Evolutionary conservation across 2,797 vertebrate species (phyloP), one percentile per base, ranked within the genome.

Genomic region (Parauchenoglanis ngamensis): DNA sequence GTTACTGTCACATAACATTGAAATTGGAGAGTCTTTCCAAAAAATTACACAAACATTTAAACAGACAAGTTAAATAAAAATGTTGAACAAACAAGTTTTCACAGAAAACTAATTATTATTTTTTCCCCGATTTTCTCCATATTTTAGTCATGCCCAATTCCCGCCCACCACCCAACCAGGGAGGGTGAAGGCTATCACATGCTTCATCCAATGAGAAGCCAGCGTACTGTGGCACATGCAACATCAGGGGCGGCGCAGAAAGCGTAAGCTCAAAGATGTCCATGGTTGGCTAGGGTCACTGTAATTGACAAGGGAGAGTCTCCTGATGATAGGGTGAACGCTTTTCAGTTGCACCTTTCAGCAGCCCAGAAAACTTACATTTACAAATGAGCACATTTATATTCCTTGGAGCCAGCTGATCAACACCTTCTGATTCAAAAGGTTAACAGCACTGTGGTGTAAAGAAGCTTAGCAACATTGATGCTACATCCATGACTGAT

Each of bases 401-500:
- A 40, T 70, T 40, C 31, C 17, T 21, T 40, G 31, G 7, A 70
- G 35, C 7, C 23, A 12, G 17, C 35, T 70, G 19, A 70, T 40
- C 67, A 40, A 40, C 65, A 70, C 1, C 31, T 40, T 70, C 67
- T 70, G 67, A 40, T 70, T 70, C 35, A 76, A n/a, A 4, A n/a
- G 23, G 49, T 25, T 19, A 75, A n/a, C 40, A 49, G 8, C 23
- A 25, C 25, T n/a, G 25, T 49, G 73, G 23, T 52, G 15, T 49
- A 76, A 76, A 76, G 17, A 1, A 73, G 21, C 35, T 23, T 15
- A 67, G 15, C 65, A 31, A 31, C 31, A 40, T 13, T 52, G 13
- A 76, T 77, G 25, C 25, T 54, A 77, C n/a, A 77, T 28, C 7
- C 75, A 77, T 54, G n/a, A 54, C 15, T 77, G 75, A 76, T 76